A percentile compares a stretch with the other conserved stretches of the same genome.
phyloP scores from a whole-genome alignment of 2,113 vertebrate species.

The Entelurus aequoreus region DNA sequence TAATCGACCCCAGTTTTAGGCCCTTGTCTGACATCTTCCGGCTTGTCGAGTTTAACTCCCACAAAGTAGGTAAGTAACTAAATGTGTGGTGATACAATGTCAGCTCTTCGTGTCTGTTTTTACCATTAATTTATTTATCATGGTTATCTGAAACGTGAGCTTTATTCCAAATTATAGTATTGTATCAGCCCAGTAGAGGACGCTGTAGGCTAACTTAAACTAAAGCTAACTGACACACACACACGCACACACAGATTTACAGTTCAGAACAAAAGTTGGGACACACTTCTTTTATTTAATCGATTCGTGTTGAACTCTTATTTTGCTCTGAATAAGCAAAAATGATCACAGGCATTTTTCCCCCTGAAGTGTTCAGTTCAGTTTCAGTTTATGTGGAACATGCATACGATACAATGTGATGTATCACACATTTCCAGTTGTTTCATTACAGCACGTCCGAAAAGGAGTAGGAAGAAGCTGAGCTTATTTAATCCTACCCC shows the following conservation, averaged over 20 bases:
- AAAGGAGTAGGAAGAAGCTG: too few relatives aligned
- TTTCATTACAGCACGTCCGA: too few relatives aligned
- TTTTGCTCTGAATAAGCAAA: slow-evolving; percentile 6
- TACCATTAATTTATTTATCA: too few relatives aligned
- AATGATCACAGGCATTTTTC: too few relatives aligned
- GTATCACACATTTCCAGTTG: too few relatives aligned
- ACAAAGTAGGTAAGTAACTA: background rate
- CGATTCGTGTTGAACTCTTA: slow-evolving; percentile 4
- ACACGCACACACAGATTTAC: background rate
- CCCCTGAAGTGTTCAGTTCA: too few relatives aligned
- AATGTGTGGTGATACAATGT: background rate
- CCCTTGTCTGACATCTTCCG: background rate
- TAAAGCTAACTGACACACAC: background rate
- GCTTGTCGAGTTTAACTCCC: background rate
- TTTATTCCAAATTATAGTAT: slow-evolving; percentile 25
- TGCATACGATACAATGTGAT: too few relatives aligned
- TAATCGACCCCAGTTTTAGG: background rate
- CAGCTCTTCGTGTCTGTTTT: too few relatives aligned
- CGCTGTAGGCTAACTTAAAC: slow-evolving; percentile 35
- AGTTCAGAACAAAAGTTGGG: background rate
- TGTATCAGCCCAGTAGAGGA: slow-evolving; percentile 31
- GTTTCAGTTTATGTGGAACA: too few relatives aligned
- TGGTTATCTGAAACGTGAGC: too few relatives aligned
- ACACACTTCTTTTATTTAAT: slow-evolving; percentile 39
- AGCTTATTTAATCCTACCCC: too few relatives aligned